Conservation (phyloP, 1,140 invertebrate genomes). For the Cherax quadricarinatus region DNA sequence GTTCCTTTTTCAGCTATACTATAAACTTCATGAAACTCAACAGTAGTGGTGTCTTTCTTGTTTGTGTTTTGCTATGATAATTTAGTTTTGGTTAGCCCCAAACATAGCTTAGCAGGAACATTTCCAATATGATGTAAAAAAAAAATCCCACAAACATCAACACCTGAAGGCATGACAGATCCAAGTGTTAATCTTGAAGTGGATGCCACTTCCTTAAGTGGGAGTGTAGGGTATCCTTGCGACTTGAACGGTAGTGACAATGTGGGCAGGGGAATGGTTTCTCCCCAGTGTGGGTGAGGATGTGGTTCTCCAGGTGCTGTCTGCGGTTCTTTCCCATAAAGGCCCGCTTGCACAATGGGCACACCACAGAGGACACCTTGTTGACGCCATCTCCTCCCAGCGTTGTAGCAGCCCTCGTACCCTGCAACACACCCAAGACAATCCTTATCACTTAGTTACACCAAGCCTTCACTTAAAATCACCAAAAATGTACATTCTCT, state of each 20-base stretch:
- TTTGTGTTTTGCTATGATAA: neutral
- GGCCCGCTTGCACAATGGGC: constrained; percentile 53
- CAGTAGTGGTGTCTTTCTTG: neutral
- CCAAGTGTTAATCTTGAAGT: constrained; percentile 18
- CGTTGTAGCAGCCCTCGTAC: constrained; percentile 30
- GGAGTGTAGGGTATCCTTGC: constrained; percentile 58
- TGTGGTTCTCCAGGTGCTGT: constrained; percentile 65
- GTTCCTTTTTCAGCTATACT: neutral
- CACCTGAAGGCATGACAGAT: neutral
- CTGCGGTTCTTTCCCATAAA: constrained; percentile 59
- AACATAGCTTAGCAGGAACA: neutral
- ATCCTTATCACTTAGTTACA: constrained; percentile 39
- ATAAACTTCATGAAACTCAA: neutral
- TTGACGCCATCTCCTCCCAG: constrained; percentile 49
- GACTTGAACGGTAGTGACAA: constrained; percentile 62
- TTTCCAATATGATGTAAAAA: neutral
- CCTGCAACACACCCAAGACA: constrained; percentile 70
- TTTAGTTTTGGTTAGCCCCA: neutral
- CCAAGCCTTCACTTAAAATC: constrained; percentile 27
- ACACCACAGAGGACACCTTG: constrained; percentile 50
- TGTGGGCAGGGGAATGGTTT: constrained; percentile 60
- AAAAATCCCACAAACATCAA: neutral
- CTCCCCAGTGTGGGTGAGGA: constrained; percentile 56
- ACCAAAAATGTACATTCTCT: constrained; percentile 14
- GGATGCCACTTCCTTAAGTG: constrained; percentile 64